These are phyloP conservation scores for Eupithecia centaureata DNA, from an alignment of 2,888 invertebrate species.

Conservation along the genomic window DNA sequence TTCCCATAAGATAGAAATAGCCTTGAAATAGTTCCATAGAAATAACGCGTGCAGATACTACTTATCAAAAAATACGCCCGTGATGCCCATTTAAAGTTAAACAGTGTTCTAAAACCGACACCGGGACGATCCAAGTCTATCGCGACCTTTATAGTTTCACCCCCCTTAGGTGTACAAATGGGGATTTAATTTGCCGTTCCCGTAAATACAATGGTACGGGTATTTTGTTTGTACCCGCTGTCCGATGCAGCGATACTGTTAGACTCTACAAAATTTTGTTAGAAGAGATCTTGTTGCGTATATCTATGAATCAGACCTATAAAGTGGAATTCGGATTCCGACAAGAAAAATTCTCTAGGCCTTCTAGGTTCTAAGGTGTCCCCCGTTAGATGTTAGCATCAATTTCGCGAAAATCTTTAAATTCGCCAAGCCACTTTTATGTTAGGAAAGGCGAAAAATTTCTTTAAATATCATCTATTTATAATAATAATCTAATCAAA, in stretches of 20 bases:
- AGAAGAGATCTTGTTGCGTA: not conserved
- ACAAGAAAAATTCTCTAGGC: not conserved
- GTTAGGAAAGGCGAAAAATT: too few relatives aligned
- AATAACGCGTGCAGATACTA: too few relatives aligned
- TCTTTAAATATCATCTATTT: too few relatives aligned
- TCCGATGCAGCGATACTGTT: slow-evolving; percentile 49
- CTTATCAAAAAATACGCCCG: not conserved
- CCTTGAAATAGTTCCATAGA: too few relatives aligned
- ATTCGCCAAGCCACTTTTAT: too few relatives aligned
- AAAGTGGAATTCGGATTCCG: not conserved
- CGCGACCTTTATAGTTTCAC: slow-evolving; percentile 14
- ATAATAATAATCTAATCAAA: too few relatives aligned
- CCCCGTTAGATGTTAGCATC: not conserved
- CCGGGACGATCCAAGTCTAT: not conserved
- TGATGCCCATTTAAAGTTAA: not conserved
- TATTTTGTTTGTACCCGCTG: slow-evolving; percentile 62
- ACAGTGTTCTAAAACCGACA: not conserved
- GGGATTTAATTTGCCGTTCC: slow-evolving; percentile 78
- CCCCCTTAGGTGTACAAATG: slow-evolving; percentile 69
- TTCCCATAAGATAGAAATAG: too few relatives aligned
- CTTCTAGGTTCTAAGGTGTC: not conserved
- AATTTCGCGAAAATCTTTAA: not conserved
- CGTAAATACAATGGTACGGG: slow-evolving; percentile 71
- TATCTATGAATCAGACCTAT: not conserved
- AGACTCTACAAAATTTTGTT: slow-evolving; percentile 29